These are phyloP conservation scores for Philotrypesis tridentata DNA, from an alignment of 1,140 invertebrate species.

Conservation along the genomic window DNA sequence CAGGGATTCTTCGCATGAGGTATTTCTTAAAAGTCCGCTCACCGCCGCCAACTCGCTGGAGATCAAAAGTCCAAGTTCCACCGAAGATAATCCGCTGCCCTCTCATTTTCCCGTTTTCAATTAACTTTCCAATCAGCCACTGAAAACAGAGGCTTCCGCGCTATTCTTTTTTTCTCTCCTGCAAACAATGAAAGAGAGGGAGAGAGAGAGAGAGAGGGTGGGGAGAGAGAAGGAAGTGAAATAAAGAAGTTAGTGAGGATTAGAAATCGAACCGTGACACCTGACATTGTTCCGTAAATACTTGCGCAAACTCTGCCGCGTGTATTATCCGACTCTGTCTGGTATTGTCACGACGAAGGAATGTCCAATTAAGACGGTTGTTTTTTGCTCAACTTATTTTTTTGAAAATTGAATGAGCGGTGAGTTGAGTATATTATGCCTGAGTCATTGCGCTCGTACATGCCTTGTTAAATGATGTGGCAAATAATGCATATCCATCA, in stretches of 20 bases:
- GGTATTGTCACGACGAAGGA: background rate
- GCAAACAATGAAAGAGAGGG: background rate
- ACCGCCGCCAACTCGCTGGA: background rate
- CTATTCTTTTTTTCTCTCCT: background rate
- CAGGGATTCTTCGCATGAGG: background rate
- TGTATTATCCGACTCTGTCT: background rate
- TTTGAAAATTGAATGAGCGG: background rate
- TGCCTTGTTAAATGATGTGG: too few species aligned
- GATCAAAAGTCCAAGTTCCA: constrained; percentile 26
- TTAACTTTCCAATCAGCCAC: constrained; percentile 24
- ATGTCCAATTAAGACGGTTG: background rate
- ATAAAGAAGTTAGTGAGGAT: background rate
- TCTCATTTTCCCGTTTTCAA: constrained; percentile 26
- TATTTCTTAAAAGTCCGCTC: background rate
- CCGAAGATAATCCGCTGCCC: constrained; percentile 5
- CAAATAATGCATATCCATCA: too few species aligned
- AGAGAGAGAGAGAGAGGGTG: background rate
- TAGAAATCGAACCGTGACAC: background rate
- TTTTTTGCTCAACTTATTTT: background rate
- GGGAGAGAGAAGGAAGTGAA: background rate
- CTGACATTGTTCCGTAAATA: background rate
- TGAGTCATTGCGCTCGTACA: too few species aligned
- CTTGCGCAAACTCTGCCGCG: background rate
- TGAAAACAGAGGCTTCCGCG: constrained; percentile 10
- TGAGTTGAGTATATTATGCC: too few species aligned